These are phyloP conservation scores for Mobula hypostoma DNA, from an alignment of 2,113 vertebrate species.

Conservation along the genomic window DNA sequence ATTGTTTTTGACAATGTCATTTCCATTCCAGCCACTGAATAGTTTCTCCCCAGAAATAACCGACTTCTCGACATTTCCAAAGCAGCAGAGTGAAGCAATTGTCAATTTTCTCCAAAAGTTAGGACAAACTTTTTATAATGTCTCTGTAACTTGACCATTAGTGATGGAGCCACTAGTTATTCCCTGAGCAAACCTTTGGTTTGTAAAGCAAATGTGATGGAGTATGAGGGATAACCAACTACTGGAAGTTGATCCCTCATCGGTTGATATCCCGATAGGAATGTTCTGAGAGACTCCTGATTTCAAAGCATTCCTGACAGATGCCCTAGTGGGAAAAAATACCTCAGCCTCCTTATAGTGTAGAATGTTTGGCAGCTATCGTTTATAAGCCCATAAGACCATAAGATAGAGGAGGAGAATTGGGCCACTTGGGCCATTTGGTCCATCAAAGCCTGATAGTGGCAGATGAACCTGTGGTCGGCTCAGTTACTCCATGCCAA, in stretches of 20 bases:
- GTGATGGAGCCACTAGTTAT: neutral
- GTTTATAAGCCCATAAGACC: too few relatives aligned
- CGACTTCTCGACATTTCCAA: neutral
- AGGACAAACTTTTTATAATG: neutral
- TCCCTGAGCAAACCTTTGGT: neutral
- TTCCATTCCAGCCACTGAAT: neutral
- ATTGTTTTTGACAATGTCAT: neutral
- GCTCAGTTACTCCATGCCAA: too few relatives aligned
- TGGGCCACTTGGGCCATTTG: too few relatives aligned
- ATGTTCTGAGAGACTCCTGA: neutral
- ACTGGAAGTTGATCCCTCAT: neutral
- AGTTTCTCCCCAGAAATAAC: neutral
- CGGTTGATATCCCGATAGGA: neutral
- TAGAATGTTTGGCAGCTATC: neutral
- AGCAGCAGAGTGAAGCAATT: neutral
- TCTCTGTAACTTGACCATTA: neutral
- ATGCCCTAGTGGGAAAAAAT: neutral
- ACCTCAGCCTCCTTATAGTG: neutral
- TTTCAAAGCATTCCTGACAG: neutral
- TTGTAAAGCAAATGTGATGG: neutral
- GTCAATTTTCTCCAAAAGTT: neutral
- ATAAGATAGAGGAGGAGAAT: too few relatives aligned
- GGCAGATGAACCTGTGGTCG: too few relatives aligned
- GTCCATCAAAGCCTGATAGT: too few relatives aligned
- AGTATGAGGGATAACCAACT: slow-evolving; percentile 8